Percentiles rank a stretch among this genome's conserved stretches.
phyloP scores from a whole-genome alignment of 2,888 invertebrate species.

The Thumatha senex region DNA sequence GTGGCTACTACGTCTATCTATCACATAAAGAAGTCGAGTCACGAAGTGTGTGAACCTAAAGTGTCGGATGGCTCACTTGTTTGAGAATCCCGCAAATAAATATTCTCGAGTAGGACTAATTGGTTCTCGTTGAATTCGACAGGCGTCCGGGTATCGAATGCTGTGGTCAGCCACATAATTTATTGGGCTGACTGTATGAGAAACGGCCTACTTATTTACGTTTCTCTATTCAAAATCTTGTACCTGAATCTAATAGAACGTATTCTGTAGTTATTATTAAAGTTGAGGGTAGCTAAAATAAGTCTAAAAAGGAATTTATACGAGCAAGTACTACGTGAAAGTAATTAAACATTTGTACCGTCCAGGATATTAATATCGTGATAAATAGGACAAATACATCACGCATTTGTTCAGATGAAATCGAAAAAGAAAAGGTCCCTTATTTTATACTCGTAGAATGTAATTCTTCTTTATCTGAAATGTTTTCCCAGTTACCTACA shows the following conservation, averaged over 20 bases:
- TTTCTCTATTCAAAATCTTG: conserved; percentile 42
- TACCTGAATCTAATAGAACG: conserved; percentile 39
- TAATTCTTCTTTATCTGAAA: too few relatives aligned
- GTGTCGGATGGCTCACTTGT: conserved; percentile 66
- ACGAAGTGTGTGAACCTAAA: conserved; percentile 52
- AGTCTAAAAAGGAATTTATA: conserved; percentile 34
- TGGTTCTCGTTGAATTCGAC: conserved; percentile 79
- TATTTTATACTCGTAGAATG: too few relatives aligned
- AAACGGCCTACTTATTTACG: conserved; percentile 43
- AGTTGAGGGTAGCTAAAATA: conserved; percentile 25
- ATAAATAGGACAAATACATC: too few relatives aligned
- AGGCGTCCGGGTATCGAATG: conserved; percentile 61
- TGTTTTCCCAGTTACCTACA: too few relatives aligned
- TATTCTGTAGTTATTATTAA: conserved; percentile 35
- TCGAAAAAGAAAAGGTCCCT: too few relatives aligned
- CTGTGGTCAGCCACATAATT: conserved; percentile 75
- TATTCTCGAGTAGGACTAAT: conserved; percentile 77
- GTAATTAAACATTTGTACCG: too few relatives aligned
- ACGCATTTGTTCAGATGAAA: too few relatives aligned
- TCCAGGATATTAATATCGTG: too few relatives aligned
- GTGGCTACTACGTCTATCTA: conserved; percentile 40
- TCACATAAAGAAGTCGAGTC: conserved; percentile 59
- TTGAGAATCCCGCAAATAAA: conserved; percentile 79
- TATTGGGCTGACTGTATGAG: conserved; percentile 65
- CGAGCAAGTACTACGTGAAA: too few relatives aligned